phyloP scores from a whole-genome alignment of 92 coral and sea anemone species.

The Actinernus sp. region DNA sequence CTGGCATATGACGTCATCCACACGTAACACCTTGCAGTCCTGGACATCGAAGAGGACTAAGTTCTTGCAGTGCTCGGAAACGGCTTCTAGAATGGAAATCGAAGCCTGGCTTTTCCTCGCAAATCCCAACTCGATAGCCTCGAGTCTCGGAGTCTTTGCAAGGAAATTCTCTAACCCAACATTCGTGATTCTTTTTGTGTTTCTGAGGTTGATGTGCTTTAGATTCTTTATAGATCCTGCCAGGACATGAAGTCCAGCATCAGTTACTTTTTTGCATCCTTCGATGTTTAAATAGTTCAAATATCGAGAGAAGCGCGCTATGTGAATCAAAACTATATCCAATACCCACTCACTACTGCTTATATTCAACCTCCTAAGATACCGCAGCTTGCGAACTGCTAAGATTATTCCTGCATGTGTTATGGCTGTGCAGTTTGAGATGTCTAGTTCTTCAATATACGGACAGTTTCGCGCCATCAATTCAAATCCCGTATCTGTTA shows the following conservation, averaged over 20 bases:
- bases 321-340: conserved; percentile 38
- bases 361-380: conserved; percentile 57
- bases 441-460: conserved; percentile 55
- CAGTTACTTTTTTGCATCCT: conserved; percentile 77
- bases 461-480: conserved; percentile 63
- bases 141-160: conserved; percentile 39
- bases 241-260: conserved; percentile 50
- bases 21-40: conserved; percentile 35
- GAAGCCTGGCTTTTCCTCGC: conserved; percentile 72
- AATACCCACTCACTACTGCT: conserved; percentile 63
- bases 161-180: conserved; percentile 68
- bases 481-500: conserved; percentile 77
- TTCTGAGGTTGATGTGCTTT: conserved; percentile 71
- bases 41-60: conserved; percentile 49
- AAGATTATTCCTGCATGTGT: conserved; percentile 49
- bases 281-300: conserved; percentile 68
- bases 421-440: conserved; percentile 61
- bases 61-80: conserved; percentile 61
- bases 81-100: conserved; percentile 41
- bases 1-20: conserved; percentile 56
- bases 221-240: conserved; percentile 34
- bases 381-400: conserved; percentile 42
- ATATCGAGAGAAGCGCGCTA: conserved; percentile 39
- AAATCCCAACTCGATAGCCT: conserved; percentile 70
- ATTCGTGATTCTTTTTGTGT: conserved; percentile 66